A percentile compares a stretch with the other conserved stretches of the same genome.
Conservation (phyloP, 2,797 vertebrate genomes). For the Tokudaia tokunoshimensis region DNA sequence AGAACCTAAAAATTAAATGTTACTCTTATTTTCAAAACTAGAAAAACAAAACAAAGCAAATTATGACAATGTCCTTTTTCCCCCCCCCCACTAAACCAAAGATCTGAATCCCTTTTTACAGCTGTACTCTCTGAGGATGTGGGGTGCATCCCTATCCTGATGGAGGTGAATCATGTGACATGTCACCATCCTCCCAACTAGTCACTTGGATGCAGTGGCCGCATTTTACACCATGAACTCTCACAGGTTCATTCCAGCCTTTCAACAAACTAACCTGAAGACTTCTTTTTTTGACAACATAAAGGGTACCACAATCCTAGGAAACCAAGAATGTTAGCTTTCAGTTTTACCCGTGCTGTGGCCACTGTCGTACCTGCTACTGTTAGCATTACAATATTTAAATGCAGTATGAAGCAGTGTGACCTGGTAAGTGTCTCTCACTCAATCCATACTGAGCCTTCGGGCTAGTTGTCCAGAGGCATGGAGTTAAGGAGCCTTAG, state of each 20-base stretch:
- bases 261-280: background rate
- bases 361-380: background rate
- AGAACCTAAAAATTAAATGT: slow-evolving; percentile 43
- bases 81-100: background rate
- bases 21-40: background rate
- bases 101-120: background rate
- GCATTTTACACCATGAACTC: background rate
- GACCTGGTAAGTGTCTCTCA: background rate
- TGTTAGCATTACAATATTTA: background rate
- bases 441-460: background rate
- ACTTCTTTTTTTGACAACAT: background rate
- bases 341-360: background rate
- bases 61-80: slow-evolving; percentile 28
- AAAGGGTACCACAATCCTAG: background rate
- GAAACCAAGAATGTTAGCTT: background rate
- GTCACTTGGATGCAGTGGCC: background rate
- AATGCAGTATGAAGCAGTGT: background rate
- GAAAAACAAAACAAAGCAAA: background rate
- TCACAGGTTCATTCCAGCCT: background rate
- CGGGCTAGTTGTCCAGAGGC: background rate
- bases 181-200: background rate
- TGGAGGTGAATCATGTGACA: background rate
- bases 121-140: slow-evolving; percentile 12
- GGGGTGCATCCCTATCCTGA: background rate
- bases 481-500: background rate